Base-by-base conservation (phyloP, 2,113 vertebrate genomes). In the Piaya cayana region DNA sequence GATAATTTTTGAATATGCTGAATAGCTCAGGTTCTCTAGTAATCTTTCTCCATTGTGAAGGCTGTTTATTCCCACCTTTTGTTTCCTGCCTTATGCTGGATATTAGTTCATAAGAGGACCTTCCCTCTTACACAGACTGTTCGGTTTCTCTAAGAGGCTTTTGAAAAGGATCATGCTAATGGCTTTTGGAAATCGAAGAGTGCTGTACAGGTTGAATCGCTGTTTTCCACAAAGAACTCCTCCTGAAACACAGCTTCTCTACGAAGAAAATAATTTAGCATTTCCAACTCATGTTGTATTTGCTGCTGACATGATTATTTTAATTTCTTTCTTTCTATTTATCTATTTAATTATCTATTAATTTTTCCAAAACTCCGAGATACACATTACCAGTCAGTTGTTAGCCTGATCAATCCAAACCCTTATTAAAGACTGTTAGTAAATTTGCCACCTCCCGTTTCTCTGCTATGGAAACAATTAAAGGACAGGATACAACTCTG, bases 11-110 rank as follows among this genome's bases (percentile, higher is more conserved):
- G 85, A 85, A 77, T 59, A 81, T 81, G 23, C 29, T 81, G 79
- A 90, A 74, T 47, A 86, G 22, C 17, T 32, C 22, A 74, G 11
- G n/a, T 62, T 92, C 55, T 88, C 25, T 34, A 65, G 71, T 80
- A 93, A 88, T 67, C 32, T 86, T 93, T 55, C 52, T 70, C 68
- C 56, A 78, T 92, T 92, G 78, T 90, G 47, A 93, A 26, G 56
- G 64, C 71, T 59, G 18, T 77, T 95, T 93, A 77, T 75, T 88
- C 9, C 9, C 78, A 39, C 21, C 12, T 80, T 92, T 88, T 95
- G 71, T 92, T 92, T 92, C 60, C 47, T 81, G 4, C 75, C 32
- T 90, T 88, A 75, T 30, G 26, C 15, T 70, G 20, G 11, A 11
- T 81, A 86, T 74, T 92, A 83, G 86, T 67, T 83, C 52, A 30